Percentiles rank a stretch among this genome's conserved stretches.
phyloP scores from a whole-genome alignment of 1,140 invertebrate genomes.

The Tetramorium alpestre region DNA sequence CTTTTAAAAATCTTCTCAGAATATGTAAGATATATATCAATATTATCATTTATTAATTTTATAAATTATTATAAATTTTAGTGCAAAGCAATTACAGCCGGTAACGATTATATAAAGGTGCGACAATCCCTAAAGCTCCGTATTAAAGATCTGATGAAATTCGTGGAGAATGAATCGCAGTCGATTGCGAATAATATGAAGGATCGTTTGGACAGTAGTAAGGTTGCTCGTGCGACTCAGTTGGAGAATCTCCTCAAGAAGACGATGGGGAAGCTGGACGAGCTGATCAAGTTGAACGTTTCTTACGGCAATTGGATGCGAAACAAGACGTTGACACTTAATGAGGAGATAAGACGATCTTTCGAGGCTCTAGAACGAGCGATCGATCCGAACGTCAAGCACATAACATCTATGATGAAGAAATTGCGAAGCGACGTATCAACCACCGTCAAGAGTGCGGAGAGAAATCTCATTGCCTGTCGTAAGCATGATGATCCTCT shows the following conservation, averaged over 20 bases:
- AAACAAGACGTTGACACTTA: conserved; percentile 46
- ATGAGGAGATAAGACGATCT: conserved; percentile 44
- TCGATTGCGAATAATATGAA: neutral
- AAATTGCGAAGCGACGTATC: conserved; percentile 13
- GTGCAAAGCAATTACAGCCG: conserved; percentile 44
- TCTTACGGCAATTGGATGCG: conserved; percentile 53
- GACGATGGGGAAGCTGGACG: conserved; percentile 38
- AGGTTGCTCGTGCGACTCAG: neutral
- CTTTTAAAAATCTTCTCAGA: neutral
- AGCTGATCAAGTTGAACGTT: conserved; percentile 54
- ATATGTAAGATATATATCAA: neutral
- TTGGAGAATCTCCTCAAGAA: conserved; percentile 20
- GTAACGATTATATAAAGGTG: conserved; percentile 56
- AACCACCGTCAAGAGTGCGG: neutral
- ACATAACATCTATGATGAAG: conserved; percentile 35
- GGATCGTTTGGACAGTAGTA: neutral
- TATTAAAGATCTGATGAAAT: conserved; percentile 23
- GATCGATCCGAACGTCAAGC: neutral
- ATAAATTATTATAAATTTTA: conserved; percentile 40
- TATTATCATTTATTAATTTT: neutral
- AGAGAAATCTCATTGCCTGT: neutral
- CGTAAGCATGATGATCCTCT: neutral
- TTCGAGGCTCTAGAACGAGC: conserved; percentile 46
- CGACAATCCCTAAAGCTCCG: conserved; percentile 3
- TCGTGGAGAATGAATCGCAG: conserved; percentile 29